Conservation (phyloP, 2,888 invertebrate genomes). For the Mallateleia sp. region DNA sequence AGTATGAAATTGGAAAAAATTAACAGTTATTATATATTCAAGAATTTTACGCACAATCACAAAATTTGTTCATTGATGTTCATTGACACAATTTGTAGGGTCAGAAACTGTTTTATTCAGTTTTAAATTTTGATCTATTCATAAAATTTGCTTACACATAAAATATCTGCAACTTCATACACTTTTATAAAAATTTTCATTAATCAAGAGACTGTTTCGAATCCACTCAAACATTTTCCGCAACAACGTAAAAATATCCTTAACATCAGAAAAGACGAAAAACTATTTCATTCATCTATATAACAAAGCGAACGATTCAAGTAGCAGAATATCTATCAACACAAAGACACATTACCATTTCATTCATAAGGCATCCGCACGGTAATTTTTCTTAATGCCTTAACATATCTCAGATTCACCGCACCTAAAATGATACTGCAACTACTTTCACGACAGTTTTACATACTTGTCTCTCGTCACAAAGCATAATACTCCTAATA, state of each 20-base stretch:
- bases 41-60: slow-evolving; percentile 6
- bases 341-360: slow-evolving; percentile 54
- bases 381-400: slow-evolving; percentile 57
- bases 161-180: slow-evolving; percentile 35
- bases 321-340: slow-evolving; percentile 60
- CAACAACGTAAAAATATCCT: slow-evolving; percentile 15
- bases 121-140: neutral
- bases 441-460: slow-evolving; percentile 58
- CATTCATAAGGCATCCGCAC: slow-evolving; percentile 50
- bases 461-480: slow-evolving; percentile 28
- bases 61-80: slow-evolving; percentile 24
- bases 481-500: slow-evolving; percentile 59
- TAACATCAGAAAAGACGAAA: slow-evolving; percentile 19
- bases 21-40: neutral
- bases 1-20: neutral
- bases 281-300: slow-evolving; percentile 39
- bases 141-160: neutral
- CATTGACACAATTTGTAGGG: neutral
- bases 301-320: slow-evolving; percentile 44
- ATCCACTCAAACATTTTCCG: slow-evolving; percentile 35
- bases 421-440: slow-evolving; percentile 49
- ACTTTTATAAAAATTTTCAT: slow-evolving; percentile 49
- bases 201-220: slow-evolving; percentile 30
- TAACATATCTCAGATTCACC: slow-evolving; percentile 36
- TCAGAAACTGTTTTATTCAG: neutral